These are phyloP conservation scores for Seira musarum DNA, from an alignment of 2,888 invertebrate species.

Conservation along the genomic window DNA sequence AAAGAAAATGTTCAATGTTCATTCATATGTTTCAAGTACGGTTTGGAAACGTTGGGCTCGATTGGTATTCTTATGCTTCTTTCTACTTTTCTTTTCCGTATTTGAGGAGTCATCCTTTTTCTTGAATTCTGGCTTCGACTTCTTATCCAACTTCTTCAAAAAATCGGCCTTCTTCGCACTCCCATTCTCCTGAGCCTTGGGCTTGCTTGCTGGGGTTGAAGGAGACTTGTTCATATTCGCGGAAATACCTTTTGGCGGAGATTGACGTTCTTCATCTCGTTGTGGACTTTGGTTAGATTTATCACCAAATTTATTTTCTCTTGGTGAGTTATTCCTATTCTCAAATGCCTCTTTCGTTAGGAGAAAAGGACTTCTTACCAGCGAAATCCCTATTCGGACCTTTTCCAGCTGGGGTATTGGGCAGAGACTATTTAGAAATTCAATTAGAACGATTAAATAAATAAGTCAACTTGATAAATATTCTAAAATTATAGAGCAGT, in stretches of 20 bases:
- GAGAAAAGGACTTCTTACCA: constrained; percentile 30
- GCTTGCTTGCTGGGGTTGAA: background rate
- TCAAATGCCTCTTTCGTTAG: constrained; percentile 24
- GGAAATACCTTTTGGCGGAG: constrained; percentile 8
- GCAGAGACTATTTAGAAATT: background rate
- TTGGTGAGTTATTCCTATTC: constrained; percentile 4
- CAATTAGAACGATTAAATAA: background rate
- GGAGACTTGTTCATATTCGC: constrained; percentile 29
- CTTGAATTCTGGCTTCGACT: constrained; percentile 47
- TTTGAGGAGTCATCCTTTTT: constrained; percentile 41
- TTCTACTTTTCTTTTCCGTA: constrained; percentile 21
- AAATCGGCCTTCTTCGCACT: constrained; percentile 1
- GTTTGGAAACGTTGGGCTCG: constrained; percentile 60
- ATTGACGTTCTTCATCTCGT: constrained; percentile 22
- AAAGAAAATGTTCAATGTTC: background rate
- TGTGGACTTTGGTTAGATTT: background rate
- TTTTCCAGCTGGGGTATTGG: background rate
- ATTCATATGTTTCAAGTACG: constrained; percentile 36
- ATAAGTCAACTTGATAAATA: background rate
- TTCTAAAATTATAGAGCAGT: background rate
- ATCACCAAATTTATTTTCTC: background rate
- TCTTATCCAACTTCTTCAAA: constrained; percentile 21
- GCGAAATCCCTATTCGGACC: constrained; percentile 23
- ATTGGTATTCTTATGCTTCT: constrained; percentile 53
- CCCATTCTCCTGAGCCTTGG: constrained; percentile 42